Conservation (phyloP, 2,888 invertebrate genomes). For the Euzophera pinguis region DNA sequence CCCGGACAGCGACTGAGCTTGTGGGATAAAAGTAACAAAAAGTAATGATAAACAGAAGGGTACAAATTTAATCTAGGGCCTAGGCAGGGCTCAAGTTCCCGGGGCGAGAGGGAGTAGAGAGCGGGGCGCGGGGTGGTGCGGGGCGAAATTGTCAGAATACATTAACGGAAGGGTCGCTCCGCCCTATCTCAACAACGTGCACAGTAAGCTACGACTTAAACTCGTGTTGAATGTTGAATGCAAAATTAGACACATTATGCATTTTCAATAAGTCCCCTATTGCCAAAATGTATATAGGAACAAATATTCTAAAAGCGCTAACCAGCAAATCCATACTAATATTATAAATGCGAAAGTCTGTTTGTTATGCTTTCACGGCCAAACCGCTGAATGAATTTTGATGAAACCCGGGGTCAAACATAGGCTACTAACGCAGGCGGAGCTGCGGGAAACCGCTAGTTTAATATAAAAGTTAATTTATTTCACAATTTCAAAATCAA, state of each 20-base stretch:
- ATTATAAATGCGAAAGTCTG: too few relatives aligned
- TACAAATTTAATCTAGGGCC: constrained; percentile 65
- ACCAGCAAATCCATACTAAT: too few relatives aligned
- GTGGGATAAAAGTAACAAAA: constrained; percentile 43
- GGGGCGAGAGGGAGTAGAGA: constrained; percentile 24
- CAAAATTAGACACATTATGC: constrained; percentile 38
- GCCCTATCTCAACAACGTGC: constrained; percentile 66
- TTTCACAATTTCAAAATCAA: too few relatives aligned
- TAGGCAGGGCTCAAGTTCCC: constrained; percentile 44
- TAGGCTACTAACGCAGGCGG: too few relatives aligned
- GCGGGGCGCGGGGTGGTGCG: constrained; percentile 27
- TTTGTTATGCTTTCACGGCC: too few relatives aligned
- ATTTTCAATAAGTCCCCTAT: constrained; percentile 17
- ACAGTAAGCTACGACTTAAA: constrained; percentile 52
- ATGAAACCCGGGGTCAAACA: too few relatives aligned
- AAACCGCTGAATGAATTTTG: too few relatives aligned
- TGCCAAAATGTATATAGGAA: neutral
- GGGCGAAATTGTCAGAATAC: constrained; percentile 68
- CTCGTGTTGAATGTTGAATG: constrained; percentile 44
- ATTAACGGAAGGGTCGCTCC: constrained; percentile 56
- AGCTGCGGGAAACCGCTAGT: too few relatives aligned
- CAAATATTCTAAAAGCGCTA: neutral
- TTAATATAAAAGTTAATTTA: too few relatives aligned
- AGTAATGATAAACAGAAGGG: constrained; percentile 55
- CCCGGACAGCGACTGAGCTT: constrained; percentile 25